Conservation (phyloP, 2,888 invertebrate genomes). For the Zonitis immaculata region DNA sequence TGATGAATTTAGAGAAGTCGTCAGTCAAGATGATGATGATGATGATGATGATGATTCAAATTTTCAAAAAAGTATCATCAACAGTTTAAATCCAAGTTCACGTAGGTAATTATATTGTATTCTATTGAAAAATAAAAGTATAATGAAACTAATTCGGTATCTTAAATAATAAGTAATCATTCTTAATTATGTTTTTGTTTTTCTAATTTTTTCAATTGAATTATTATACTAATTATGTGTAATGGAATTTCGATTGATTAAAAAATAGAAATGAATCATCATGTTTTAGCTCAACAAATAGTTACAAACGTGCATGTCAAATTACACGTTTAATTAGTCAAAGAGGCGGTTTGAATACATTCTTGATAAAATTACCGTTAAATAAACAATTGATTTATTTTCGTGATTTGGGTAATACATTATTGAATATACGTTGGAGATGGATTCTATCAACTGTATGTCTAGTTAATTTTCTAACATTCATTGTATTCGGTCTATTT, state of each 20-base stretch:
- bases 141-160: too few species aligned
- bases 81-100: neutral
- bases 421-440: conserved; percentile 71
- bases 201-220: neutral
- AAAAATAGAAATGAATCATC: too few species aligned
- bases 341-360: conserved; percentile 33
- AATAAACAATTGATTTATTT: conserved; percentile 36
- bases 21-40: neutral
- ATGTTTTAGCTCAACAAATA: too few species aligned
- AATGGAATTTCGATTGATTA: too few species aligned
- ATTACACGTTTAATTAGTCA: conserved; percentile 30
- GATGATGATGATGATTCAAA: neutral
- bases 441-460: conserved; percentile 55
- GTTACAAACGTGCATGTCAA: neutral
- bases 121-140: too few species aligned
- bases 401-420: conserved; percentile 57
- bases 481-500: conserved; percentile 30
- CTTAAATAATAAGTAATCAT: too few species aligned
- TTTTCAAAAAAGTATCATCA: neutral
- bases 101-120: neutral
- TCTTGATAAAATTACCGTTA: conserved; percentile 27
- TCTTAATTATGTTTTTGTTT: too few species aligned
- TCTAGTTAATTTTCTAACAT: conserved; percentile 34
- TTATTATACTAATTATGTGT: too few species aligned
- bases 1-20: conserved; percentile 11